Conservation (phyloP, 2,797 vertebrate genomes). For the Sebastes hubbsi region DNA sequence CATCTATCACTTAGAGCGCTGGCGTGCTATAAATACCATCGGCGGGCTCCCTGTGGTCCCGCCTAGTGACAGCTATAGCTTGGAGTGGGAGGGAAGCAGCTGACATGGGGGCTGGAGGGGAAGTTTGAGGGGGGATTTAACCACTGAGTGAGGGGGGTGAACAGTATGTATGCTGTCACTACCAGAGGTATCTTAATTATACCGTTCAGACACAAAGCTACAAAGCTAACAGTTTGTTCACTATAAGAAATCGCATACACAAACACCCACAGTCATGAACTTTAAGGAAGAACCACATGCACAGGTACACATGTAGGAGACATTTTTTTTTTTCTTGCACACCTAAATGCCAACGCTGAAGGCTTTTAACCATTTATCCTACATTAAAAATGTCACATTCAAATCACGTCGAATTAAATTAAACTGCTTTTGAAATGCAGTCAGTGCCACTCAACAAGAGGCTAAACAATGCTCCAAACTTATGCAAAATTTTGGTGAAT, state of each 20-base stretch:
- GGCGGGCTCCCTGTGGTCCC: slow-evolving; percentile 72
- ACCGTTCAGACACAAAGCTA: slow-evolving; percentile 67
- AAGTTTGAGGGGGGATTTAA: slow-evolving; percentile 69
- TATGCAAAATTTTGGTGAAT: too few relatives aligned
- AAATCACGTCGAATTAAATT: neutral
- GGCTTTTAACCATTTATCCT: neutral
- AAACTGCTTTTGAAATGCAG: neutral
- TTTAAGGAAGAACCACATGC: neutral
- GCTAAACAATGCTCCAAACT: too few relatives aligned
- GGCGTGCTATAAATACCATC: slow-evolving; percentile 81
- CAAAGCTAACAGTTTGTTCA: slow-evolving; percentile 45
- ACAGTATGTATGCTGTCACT: slow-evolving; percentile 75
- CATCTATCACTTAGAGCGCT: slow-evolving; percentile 84
- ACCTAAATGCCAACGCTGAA: neutral
- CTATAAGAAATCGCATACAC: neutral
- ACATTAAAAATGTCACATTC: neutral
- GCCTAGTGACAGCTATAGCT: slow-evolving; percentile 77
- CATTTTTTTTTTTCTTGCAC: neutral
- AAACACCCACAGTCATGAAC: slow-evolving; percentile 9
- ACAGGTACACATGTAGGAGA: neutral
- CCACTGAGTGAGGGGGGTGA: slow-evolving; percentile 31
- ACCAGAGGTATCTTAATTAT: slow-evolving; percentile 82
- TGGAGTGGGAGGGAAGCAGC: slow-evolving; percentile 76
- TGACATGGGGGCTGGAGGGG: slow-evolving; percentile 56
- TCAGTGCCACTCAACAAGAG: neutral